Evolutionary conservation across 2,888 invertebrate genomes (phyloP).

Genomic region (Chymomyza caudatula): DNA sequence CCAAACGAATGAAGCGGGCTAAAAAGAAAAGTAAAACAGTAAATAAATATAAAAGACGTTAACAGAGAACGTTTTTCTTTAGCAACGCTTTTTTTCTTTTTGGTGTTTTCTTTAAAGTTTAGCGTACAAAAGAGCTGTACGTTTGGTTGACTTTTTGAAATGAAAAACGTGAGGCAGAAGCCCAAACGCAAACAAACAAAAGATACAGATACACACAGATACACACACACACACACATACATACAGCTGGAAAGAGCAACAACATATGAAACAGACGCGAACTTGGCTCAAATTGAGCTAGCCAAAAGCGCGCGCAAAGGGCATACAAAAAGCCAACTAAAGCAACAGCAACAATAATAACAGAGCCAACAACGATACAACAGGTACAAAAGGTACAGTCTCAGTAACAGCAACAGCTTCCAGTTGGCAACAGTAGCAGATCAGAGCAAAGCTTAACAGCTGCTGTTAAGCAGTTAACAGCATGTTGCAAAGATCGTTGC

Average conservation of each 20-base stretch:
- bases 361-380: slow-evolving; percentile 30
- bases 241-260: slow-evolving; percentile 39
- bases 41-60: slow-evolving; percentile 56
- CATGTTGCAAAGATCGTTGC: not conserved
- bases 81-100: slow-evolving; percentile 5
- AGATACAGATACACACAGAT: slow-evolving; percentile 32
- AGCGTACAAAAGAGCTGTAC: slow-evolving; percentile 12
- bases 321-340: slow-evolving; percentile 55
- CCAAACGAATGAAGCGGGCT: slow-evolving; percentile 42
- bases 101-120: slow-evolving; percentile 18
- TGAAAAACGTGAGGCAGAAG: slow-evolving; percentile 56
- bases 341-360: slow-evolving; percentile 7
- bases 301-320: slow-evolving; percentile 64
- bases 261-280: slow-evolving; percentile 22
- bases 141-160: slow-evolving; percentile 29
- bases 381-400: slow-evolving; percentile 67
- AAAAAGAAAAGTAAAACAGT: slow-evolving; percentile 32
- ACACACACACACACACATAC: slow-evolving; percentile 35
- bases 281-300: not conserved
- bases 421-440: slow-evolving; percentile 4
- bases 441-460: not conserved
- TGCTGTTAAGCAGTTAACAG: not conserved
- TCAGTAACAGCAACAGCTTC: slow-evolving; percentile 26
- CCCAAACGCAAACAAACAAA: slow-evolving; percentile 29
- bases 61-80: slow-evolving; percentile 26